phyloP scores from a whole-genome alignment of 2,113 vertebrate species.

The Podiceps cristatus region DNA sequence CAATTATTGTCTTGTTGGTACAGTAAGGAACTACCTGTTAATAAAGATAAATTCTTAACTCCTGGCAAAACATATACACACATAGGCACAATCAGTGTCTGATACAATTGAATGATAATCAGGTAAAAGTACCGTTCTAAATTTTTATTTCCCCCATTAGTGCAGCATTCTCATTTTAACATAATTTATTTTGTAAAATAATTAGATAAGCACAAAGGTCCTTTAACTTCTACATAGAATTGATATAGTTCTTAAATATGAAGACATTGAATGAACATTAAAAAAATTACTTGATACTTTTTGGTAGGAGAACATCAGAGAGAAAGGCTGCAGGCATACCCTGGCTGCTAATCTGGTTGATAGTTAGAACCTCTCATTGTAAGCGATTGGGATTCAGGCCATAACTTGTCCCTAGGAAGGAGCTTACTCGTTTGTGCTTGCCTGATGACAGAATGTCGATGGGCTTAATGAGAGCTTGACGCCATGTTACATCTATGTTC shows the following conservation, averaged over 20 bases:
- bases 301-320: background rate
- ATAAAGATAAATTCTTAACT: background rate
- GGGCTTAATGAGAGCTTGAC: conserved; percentile 8
- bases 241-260: background rate
- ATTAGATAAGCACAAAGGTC: background rate
- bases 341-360: background rate
- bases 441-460: background rate
- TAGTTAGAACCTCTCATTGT: background rate
- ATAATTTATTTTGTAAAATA: background rate
- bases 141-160: background rate
- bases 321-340: background rate
- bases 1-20: background rate
- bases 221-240: background rate
- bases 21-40: background rate
- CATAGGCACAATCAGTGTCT: background rate
- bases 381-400: background rate
- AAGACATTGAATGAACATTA: background rate
- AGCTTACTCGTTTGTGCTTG: background rate
- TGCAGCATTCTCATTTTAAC: background rate
- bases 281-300: background rate
- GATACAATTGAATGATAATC: background rate
- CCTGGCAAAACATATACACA: background rate
- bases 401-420: background rate
- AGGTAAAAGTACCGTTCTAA: background rate
- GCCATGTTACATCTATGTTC: background rate